Percentiles rank a stretch among this genome's conserved stretches.
These are phyloP conservation scores for Coilia nasus DNA, from an alignment of 2,797 vertebrate genomes.

Conservation along the genomic window DNA sequence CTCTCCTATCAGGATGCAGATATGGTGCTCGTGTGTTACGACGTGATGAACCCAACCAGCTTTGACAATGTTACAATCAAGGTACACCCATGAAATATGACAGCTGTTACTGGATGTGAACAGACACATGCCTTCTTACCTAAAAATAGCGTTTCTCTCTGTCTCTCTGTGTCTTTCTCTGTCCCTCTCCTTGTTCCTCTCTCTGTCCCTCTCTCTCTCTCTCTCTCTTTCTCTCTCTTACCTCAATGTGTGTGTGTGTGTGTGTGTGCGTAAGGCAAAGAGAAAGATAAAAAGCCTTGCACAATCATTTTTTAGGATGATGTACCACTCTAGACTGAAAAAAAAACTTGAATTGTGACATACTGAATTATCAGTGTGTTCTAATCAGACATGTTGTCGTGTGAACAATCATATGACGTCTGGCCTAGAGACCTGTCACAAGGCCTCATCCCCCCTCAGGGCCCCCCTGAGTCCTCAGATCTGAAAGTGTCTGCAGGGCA, in stretches of 20 bases:
- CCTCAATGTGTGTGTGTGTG: background rate
- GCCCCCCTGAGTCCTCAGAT: no score
- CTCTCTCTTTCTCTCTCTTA: no score
- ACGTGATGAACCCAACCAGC: constrained; percentile 94
- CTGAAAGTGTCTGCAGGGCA: background rate
- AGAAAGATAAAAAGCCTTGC: background rate
- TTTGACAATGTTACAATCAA: constrained; percentile 93
- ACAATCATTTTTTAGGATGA: background rate
- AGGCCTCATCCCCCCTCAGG: no score
- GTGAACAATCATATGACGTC: no score
- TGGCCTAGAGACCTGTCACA: background rate
- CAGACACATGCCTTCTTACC: no score
- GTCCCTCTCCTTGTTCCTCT: no score
- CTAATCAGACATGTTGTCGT: no score
- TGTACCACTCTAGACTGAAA: background rate
- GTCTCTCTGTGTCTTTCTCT: no score
- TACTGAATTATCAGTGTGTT: background rate
- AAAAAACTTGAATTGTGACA: background rate
- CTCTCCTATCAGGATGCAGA: constrained; percentile 94
- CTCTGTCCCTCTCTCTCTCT: no score
- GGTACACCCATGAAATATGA: constrained; percentile 65
- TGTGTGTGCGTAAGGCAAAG: background rate
- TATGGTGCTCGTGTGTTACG: constrained; percentile 90
- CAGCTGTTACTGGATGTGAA: background rate
- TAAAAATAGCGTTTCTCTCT: no score